Conservation (phyloP, 2,113 vertebrate species). For the Ellobius talpinus region DNA sequence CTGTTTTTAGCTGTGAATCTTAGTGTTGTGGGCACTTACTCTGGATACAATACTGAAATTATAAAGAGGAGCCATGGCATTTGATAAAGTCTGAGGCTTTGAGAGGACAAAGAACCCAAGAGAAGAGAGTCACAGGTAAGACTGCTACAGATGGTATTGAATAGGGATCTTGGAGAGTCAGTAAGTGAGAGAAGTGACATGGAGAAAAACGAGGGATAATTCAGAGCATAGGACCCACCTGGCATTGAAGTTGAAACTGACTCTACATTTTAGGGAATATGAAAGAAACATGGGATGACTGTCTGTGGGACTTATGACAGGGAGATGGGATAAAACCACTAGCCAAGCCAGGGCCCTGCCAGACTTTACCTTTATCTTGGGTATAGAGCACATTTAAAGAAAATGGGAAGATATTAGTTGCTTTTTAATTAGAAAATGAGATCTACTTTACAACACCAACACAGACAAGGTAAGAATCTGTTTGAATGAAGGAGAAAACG, state of each 20-base stretch:
- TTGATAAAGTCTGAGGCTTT: not conserved
- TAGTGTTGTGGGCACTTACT: not conserved
- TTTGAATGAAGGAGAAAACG: not conserved
- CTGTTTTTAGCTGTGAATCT: not conserved
- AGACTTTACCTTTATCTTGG: not conserved
- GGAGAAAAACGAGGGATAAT: not conserved
- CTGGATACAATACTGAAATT: not conserved
- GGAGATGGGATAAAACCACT: not conserved
- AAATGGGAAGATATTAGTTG: not conserved
- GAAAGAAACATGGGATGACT: rapidly evolving
- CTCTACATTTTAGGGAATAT: not conserved
- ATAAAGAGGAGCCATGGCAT: no score
- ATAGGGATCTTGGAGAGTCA: not conserved
- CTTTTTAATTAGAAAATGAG: not conserved
- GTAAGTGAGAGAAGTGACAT: not conserved
- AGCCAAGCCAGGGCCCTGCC: not conserved
- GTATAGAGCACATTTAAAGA: not conserved
- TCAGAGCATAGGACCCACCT: not conserved
- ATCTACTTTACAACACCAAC: not conserved
- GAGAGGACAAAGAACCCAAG: not conserved
- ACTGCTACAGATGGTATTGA: not conserved
- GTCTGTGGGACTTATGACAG: not conserved
- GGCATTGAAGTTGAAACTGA: not conserved
- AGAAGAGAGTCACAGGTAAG: not conserved
- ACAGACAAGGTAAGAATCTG: not conserved